These are phyloP conservation scores for Drosophila merina DNA, from an alignment of 2,888 invertebrate species.

Conservation along the genomic window DNA sequence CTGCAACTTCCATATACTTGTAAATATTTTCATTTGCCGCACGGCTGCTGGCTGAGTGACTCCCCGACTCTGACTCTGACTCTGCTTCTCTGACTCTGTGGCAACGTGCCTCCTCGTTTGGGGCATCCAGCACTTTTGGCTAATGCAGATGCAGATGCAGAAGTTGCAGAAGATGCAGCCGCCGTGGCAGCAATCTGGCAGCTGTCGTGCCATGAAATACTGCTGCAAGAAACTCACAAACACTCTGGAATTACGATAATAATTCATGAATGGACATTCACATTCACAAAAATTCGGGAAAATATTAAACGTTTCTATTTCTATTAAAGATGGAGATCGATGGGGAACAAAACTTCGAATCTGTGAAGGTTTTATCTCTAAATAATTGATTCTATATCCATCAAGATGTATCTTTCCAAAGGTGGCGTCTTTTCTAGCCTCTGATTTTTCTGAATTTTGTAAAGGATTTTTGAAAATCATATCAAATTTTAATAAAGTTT, in stretches of 20 bases:
- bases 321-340: too few species aligned
- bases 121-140: slow-evolving; percentile 5
- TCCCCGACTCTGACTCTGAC: slow-evolving; percentile 9
- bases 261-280: not conserved
- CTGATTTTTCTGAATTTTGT: too few species aligned
- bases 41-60: slow-evolving; percentile 57
- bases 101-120: slow-evolving; percentile 65
- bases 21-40: slow-evolving; percentile 64
- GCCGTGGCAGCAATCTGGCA: not conserved
- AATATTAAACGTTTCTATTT: too few species aligned
- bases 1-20: slow-evolving; percentile 21
- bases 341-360: too few species aligned
- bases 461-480: too few species aligned
- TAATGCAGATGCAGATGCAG: slow-evolving; percentile 26
- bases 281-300: too few species aligned
- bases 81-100: slow-evolving; percentile 13
- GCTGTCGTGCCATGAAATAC: slow-evolving; percentile 42
- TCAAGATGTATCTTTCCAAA: too few species aligned
- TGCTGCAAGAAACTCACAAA: not conserved
- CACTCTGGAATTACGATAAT: not conserved
- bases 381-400: too few species aligned
- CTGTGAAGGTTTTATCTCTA: too few species aligned
- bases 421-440: too few species aligned
- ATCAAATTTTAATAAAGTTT: too few species aligned
- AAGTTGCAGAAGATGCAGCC: slow-evolving; percentile 12